These are phyloP conservation scores for Eutrigla gurnardus DNA, from an alignment of 2,797 vertebrate genomes.

Conservation along the genomic window DNA sequence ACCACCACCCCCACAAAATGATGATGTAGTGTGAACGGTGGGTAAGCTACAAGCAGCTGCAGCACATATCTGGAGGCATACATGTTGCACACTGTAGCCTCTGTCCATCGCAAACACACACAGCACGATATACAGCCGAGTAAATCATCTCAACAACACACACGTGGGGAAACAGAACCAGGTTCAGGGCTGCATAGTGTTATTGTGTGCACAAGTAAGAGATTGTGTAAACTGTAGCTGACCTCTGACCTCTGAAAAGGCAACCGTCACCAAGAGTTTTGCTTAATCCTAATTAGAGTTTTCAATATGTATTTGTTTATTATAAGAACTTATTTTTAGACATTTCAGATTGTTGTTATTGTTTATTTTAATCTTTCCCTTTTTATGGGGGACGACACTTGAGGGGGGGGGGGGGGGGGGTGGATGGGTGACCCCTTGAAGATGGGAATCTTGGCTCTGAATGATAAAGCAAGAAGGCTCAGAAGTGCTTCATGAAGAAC, in stretches of 20 bases:
- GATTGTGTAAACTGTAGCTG: not conserved
- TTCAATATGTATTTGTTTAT: not conserved
- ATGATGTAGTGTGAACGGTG: constrained; percentile 29
- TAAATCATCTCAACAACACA: constrained; percentile 35
- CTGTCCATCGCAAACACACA: not conserved
- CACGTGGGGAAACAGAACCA: constrained; percentile 17
- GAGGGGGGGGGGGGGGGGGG: not conserved
- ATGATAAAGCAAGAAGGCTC: constrained; percentile 47
- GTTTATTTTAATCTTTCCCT: constrained; percentile 5
- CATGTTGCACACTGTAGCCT: not conserved
- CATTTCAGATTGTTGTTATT: not conserved
- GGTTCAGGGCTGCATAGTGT: constrained; percentile 11
- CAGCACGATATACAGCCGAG: constrained; percentile 2
- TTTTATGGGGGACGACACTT: constrained; percentile 17
- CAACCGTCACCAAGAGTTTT: not conserved
- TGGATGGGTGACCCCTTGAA: not conserved
- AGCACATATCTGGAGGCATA: constrained; percentile 12
- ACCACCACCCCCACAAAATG: constrained; percentile 26
- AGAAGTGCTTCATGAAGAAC: constrained; percentile 65
- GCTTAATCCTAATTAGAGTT: too few relatives aligned
- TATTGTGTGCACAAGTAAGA: not conserved
- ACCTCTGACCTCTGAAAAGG: constrained; percentile 11
- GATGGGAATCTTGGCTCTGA: constrained; percentile 51
- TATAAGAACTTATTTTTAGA: not conserved
- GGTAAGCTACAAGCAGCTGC: constrained; percentile 9